Conservation (phyloP, 2,888 invertebrate genomes). For the Oasisia sp. region DNA sequence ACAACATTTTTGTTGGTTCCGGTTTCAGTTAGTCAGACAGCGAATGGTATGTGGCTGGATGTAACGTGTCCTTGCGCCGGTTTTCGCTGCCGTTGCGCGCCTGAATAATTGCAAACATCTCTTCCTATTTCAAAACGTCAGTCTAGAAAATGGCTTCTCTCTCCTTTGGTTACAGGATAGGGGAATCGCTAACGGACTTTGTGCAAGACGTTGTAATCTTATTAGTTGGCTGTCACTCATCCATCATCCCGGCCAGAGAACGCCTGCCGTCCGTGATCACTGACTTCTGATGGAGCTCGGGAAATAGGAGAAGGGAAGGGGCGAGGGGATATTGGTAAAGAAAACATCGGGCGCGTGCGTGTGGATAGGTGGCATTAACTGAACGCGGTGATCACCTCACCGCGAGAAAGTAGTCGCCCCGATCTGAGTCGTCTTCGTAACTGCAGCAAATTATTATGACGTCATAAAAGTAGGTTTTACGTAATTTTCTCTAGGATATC, state of each 20-base stretch:
- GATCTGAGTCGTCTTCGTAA: neutral
- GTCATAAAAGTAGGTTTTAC: neutral
- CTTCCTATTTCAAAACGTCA: neutral
- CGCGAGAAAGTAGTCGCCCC: neutral
- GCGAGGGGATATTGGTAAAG: neutral
- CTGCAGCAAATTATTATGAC: neutral
- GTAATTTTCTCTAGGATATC: neutral
- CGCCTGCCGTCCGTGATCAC: neutral
- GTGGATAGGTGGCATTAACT: neutral
- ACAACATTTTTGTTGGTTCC: too few species aligned
- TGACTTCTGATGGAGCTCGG: neutral
- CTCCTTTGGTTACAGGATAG: neutral
- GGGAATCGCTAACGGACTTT: neutral
- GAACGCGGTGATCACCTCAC: neutral
- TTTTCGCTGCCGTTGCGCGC: too few species aligned
- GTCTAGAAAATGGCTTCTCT: neutral
- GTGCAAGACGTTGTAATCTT: neutral
- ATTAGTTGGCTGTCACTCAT: neutral
- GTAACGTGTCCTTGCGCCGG: too few species aligned
- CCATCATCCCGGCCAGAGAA: neutral
- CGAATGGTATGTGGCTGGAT: too few species aligned
- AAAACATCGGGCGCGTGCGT: neutral
- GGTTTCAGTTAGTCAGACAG: too few species aligned
- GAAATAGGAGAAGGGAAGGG: neutral
- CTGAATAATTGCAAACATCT: neutral